Conservation (phyloP, 2,113 vertebrate genomes). For the Ovibos moschatus region DNA sequence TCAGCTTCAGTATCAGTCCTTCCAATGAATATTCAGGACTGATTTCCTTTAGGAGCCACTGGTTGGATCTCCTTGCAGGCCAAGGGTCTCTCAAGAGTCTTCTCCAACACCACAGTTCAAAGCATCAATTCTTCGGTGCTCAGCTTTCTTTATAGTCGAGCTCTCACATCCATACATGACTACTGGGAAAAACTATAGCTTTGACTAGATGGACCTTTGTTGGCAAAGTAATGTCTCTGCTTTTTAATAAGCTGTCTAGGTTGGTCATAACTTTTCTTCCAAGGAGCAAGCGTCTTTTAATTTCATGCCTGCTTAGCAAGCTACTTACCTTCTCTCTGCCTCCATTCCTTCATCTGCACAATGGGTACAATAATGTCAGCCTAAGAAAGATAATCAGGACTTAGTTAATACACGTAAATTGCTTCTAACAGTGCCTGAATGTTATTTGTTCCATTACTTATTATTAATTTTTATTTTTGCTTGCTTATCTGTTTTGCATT, state of each 20-base stretch:
- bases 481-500: neutral
- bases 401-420: neutral
- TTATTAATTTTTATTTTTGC: neutral
- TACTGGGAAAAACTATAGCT: neutral
- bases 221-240: neutral
- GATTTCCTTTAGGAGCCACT: neutral
- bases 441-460: neutral
- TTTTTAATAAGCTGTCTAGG: neutral
- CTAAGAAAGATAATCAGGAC: neutral
- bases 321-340: neutral
- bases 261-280: neutral
- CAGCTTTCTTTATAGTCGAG: neutral
- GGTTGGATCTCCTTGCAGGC: neutral
- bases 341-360: neutral
- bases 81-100: neutral
- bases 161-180: neutral
- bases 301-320: neutral
- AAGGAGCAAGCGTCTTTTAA: neutral
- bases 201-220: neutral
- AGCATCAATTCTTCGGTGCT: fast-evolving
- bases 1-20: neutral
- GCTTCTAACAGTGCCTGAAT: neutral
- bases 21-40: neutral
- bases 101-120: neutral
- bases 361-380: neutral